These are phyloP conservation scores for Premnoplex brunnescens DNA, from an alignment of 2,797 vertebrate species.

Conservation along the genomic window DNA sequence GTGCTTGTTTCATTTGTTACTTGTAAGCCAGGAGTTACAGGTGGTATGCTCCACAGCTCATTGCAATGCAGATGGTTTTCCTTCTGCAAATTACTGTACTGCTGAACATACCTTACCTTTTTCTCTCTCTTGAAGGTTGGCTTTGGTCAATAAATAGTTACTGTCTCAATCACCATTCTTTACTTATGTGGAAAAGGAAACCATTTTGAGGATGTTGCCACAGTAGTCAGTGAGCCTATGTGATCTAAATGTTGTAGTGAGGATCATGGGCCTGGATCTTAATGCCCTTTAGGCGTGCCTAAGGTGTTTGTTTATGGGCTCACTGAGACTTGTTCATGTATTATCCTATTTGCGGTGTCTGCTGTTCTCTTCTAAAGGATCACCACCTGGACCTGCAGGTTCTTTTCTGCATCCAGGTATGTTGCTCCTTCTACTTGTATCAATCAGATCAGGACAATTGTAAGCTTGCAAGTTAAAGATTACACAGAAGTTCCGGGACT, in stretches of 20 bases:
- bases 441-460: background rate
- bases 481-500: background rate
- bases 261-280: background rate
- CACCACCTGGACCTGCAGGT: accelerated
- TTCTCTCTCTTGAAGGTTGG: background rate
- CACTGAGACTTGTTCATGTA: background rate
- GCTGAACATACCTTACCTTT: background rate
- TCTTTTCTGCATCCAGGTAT: background rate
- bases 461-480: background rate
- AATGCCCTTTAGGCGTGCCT: background rate
- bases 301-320: background rate
- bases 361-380: background rate
- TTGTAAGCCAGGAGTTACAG: background rate
- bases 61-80: background rate
- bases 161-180: background rate
- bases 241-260: background rate
- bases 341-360: background rate
- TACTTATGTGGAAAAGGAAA: background rate
- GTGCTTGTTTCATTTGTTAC: background rate
- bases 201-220: background rate
- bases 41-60: background rate
- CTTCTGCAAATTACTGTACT: background rate
- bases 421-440: background rate
- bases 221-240: too few species aligned
- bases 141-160: background rate